Percentiles rank a stretch among this genome's conserved stretches.
Conservation (phyloP, 2,797 vertebrate species). For the Neosalanx taihuensis region DNA sequence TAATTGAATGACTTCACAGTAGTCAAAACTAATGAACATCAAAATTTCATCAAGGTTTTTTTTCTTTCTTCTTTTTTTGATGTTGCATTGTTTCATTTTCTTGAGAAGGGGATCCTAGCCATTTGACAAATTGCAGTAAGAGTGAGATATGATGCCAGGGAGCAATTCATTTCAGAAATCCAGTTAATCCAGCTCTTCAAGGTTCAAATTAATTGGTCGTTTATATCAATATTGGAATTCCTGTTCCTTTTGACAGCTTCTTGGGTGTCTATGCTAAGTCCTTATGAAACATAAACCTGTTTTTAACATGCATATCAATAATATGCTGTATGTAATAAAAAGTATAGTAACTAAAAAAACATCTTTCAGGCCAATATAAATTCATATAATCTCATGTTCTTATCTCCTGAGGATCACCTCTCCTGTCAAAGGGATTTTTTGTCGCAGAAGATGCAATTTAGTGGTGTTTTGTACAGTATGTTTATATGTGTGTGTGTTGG, state of each 20-base stretch:
- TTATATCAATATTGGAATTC: too few species aligned
- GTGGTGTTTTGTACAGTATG: neutral
- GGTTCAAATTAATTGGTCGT: too few species aligned
- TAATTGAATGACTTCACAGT: constrained; percentile 35
- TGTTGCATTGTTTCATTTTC: constrained; percentile 25
- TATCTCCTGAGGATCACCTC: too few species aligned
- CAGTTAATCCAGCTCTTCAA: too few species aligned
- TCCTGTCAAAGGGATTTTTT: neutral
- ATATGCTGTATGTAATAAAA: too few species aligned
- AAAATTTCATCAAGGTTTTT: constrained; percentile 24
- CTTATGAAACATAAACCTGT: too few species aligned
- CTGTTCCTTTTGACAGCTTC: neutral
- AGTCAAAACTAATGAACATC: constrained; percentile 35
- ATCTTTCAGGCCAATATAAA: too few species aligned
- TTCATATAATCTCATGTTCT: too few species aligned
- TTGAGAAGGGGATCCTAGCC: constrained; percentile 4
- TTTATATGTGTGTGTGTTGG: neutral
- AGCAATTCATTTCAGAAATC: constrained; percentile 1
- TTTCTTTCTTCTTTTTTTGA: too few species aligned
- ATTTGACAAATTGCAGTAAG: neutral
- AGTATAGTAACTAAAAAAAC: too few species aligned
- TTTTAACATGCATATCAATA: too few species aligned
- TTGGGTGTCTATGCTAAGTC: neutral
- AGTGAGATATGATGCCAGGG: neutral
- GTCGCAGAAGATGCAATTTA: neutral